Evolutionary conservation across 2,797 vertebrate species (phyloP).

Genomic region (Oryzias sinensis): DNA sequence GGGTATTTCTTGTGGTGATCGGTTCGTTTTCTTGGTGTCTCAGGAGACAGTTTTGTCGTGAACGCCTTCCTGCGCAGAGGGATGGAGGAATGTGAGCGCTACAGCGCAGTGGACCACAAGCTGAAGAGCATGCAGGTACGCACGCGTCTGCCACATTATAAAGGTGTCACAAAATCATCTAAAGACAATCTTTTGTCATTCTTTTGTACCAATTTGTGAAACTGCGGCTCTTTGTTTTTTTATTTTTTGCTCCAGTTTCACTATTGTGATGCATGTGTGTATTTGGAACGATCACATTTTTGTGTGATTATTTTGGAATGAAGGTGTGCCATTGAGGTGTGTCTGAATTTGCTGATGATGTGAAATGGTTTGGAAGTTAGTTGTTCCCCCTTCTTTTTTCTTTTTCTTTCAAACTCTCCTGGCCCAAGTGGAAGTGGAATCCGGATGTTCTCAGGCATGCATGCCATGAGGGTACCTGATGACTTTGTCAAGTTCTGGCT

Average conservation of each 20-base stretch:
- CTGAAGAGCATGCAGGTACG: conserved; percentile 77
- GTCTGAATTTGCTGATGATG: conserved; percentile 31
- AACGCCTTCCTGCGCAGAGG: conserved; percentile 77
- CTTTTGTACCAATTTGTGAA: not conserved
- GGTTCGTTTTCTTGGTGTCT: conserved; percentile 10
- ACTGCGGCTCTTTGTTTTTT: not conserved
- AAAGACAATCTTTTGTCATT: too few species aligned
- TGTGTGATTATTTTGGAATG: conserved; percentile 3
- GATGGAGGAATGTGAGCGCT: conserved; percentile 78
- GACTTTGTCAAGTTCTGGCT: conserved; percentile 50
- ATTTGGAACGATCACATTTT: not conserved
- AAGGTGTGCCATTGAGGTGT: not conserved
- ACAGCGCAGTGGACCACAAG: conserved; percentile 68
- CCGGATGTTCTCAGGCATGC: conserved; percentile 32
- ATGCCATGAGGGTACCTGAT: conserved; percentile 48
- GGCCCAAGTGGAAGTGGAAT: conserved; percentile 38
- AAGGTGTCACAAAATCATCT: too few species aligned
- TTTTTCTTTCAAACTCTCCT: conserved; percentile 17
- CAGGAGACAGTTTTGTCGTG: conserved; percentile 85
- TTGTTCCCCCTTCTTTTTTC: conserved; percentile 13
- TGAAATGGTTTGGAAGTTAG: conserved; percentile 36
- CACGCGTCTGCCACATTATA: not conserved
- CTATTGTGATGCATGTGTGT: not conserved
- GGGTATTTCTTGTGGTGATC: conserved; percentile 7
- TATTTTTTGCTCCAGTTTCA: not conserved